Evolutionary conservation across 2,113 vertebrate species (phyloP), one percentile per base, ranked within the genome.

Genomic region (Sceloporus tristichus): DNA sequence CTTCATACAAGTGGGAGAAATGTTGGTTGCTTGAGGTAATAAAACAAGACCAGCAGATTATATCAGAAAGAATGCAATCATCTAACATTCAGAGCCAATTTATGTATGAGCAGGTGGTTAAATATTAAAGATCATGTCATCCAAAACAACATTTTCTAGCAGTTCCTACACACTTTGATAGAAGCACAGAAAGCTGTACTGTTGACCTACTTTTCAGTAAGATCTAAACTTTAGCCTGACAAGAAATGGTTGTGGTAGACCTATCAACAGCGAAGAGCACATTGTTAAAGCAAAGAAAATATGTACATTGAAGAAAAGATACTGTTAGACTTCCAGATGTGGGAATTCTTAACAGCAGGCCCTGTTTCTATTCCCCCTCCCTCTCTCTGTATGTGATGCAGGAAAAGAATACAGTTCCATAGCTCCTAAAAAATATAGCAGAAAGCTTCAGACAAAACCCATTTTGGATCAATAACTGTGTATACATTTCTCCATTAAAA

Each of bases 161-260:
- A 76, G 8, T 74, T 86, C 0, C 10, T 91, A 76, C 6, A 79
- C 0, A 0, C 68, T 42, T 6, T 89, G 7, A 85, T 66, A 73
- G 1, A 27, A 29, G 9, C 88, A 74, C 0, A 86, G 66, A 77
- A 89, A 88, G 0, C 11, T 62, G 54, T 2, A 42, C 10, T 27
- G 54, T 9, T 91, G 54, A 83, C 21, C 9, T 90, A 79, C 85
- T 93, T 94, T 93, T 87, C 29, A 87, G 42, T 4, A 78, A 59
- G 1, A 81, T 68, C 38, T 92, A 68, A 91, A 93, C 21, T 90
- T 89, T 66, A 87, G 1, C 19, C 75, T 91, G 53, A 85, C 13
- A 90, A 53, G 19, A 78, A 65, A 4, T 19, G 66, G 21, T 4
- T 68, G 54, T 9, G 84, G 14, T 89, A 81, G 42, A 13, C 4